phyloP scores from a whole-genome alignment of 2,797 vertebrate genomes.

The Falco rusticolus region DNA sequence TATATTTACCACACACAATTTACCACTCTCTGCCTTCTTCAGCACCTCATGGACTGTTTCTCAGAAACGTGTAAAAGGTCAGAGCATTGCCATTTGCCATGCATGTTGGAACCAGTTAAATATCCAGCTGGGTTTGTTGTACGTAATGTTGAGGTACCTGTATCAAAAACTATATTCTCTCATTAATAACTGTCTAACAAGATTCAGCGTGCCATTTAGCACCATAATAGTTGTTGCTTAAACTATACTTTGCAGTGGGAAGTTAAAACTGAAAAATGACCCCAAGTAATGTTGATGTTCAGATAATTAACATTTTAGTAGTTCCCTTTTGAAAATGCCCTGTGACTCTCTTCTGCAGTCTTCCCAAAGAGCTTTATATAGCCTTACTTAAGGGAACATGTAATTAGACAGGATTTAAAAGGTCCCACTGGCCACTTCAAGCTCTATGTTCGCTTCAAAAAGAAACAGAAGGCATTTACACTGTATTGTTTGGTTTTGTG shows the following conservation, averaged over 20 bases:
- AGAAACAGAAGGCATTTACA: background rate
- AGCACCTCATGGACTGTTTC: background rate
- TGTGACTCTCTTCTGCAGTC: background rate
- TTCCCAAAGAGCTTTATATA: background rate
- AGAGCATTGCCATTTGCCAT: background rate
- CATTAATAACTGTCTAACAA: slow-evolving; percentile 1
- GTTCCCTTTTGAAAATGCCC: background rate
- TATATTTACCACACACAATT: background rate
- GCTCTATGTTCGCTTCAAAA: background rate
- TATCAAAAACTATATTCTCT: background rate
- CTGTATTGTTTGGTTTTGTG: background rate
- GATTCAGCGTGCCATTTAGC: background rate
- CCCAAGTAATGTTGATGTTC: background rate
- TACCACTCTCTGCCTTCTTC: background rate
- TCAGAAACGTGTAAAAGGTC: background rate
- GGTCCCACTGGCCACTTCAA: background rate
- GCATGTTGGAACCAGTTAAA: background rate
- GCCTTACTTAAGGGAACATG: background rate
- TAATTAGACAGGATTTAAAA: slow-evolving; percentile 4
- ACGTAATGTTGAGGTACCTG: background rate
- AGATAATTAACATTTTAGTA: slow-evolving; percentile 14
- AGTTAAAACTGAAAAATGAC: background rate
- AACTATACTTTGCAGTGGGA: background rate
- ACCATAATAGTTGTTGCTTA: background rate
- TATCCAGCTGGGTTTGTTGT: background rate